Conservation (phyloP, 2,113 vertebrate genomes). For the Nycticebus coucang region DNA sequence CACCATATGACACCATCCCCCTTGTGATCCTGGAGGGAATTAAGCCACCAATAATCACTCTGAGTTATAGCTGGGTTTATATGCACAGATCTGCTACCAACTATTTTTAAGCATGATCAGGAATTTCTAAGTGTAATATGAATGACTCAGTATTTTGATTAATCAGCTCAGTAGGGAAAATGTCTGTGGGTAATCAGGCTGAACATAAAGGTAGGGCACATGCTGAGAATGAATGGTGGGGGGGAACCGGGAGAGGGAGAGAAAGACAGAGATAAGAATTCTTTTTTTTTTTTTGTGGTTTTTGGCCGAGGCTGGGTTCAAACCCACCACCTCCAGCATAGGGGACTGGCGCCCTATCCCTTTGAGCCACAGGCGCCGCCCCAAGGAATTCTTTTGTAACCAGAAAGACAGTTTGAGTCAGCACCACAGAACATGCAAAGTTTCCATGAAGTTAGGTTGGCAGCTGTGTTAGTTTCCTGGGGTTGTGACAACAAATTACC, state of each 20-base stretch:
- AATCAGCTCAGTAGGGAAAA: constrained; percentile 68
- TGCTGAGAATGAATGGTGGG: constrained; percentile 40
- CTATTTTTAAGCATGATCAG: constrained; percentile 55
- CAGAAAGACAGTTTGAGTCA: background rate
- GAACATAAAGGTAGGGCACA: constrained; percentile 39
- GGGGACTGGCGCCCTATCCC: too few relatives aligned
- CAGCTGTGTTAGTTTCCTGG: background rate
- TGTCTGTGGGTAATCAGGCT: constrained; percentile 69
- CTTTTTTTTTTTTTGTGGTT: too few relatives aligned
- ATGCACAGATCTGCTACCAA: constrained; percentile 55
- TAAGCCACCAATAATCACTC: constrained; percentile 60
- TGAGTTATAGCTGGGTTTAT: constrained; percentile 35
- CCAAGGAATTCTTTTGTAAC: background rate
- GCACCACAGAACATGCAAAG: background rate
- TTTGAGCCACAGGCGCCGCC: too few relatives aligned
- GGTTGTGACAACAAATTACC: background rate
- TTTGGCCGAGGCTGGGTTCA: too few relatives aligned
- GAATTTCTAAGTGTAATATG: constrained; percentile 45
- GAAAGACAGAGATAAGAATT: background rate
- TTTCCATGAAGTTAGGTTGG: constrained; percentile 19
- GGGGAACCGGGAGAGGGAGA: background rate
- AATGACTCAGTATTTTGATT: constrained; percentile 72
- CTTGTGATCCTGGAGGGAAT: constrained; percentile 65
- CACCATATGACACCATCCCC: constrained; percentile 43
- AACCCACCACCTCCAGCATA: too few relatives aligned